A percentile compares a stretch with the other conserved stretches of the same genome.
These are phyloP conservation scores for Craseonycteris thonglongyai DNA, from an alignment of 2,113 vertebrate genomes.

Conservation along the genomic window DNA sequence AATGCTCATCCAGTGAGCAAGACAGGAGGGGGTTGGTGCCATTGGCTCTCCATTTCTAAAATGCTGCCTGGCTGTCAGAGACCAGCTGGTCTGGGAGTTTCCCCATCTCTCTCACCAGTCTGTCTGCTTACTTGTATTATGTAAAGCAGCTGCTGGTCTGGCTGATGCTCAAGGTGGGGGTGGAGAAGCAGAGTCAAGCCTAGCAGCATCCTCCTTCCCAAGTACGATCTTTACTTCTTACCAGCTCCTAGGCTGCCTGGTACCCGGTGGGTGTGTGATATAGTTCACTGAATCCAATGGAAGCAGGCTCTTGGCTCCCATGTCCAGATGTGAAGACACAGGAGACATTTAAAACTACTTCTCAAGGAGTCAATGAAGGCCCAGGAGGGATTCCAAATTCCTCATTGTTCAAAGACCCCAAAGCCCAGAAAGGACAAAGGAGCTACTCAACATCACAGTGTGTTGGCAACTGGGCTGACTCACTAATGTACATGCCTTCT, in stretches of 20 bases:
- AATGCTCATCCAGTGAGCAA: not conserved
- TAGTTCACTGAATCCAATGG: not conserved
- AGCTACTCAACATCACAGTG: fast-evolving
- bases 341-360: not conserved
- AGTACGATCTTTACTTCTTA: not conserved
- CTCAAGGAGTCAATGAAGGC: not conserved
- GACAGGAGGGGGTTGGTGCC: not conserved
- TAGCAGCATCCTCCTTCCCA: not conserved
- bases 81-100: not conserved
- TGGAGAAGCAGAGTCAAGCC: not conserved
- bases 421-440: not conserved
- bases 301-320: not conserved
- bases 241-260: not conserved
- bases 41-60: not conserved
- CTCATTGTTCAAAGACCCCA: not conserved
- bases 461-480: not conserved
- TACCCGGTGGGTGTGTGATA: not conserved
- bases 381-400: not conserved
- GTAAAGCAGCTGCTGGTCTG: not conserved
- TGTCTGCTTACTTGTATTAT: not conserved
- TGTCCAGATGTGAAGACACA: not conserved
- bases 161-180: not conserved
- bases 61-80: not conserved
- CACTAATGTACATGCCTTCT: not conserved
- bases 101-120: not conserved